phyloP scores from a whole-genome alignment of 2,797 vertebrate species.

The Brotula barbata region DNA sequence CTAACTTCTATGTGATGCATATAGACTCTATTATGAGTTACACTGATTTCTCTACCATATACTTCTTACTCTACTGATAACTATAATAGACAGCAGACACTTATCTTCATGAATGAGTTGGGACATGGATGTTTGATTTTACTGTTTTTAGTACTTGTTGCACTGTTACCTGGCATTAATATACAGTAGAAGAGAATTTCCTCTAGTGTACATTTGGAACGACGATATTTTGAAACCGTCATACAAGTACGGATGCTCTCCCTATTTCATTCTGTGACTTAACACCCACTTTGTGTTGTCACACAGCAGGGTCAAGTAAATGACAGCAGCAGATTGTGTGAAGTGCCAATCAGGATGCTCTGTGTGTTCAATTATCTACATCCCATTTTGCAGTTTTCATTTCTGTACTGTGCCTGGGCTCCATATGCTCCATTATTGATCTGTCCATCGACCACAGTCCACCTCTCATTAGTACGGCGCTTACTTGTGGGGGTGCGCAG shows the following conservation, averaged over 20 bases:
- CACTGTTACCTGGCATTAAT: conserved; percentile 43
- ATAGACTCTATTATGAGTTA: conserved; percentile 22
- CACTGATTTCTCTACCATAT: conserved; percentile 16
- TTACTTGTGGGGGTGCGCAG: conserved; percentile 23
- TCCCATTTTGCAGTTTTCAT: conserved; percentile 56
- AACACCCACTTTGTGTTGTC: conserved; percentile 9
- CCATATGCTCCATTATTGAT: conserved; percentile 64
- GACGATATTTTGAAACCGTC: background rate
- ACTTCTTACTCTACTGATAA: conserved; percentile 16
- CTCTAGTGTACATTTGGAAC: conserved; percentile 24
- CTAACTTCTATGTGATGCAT: conserved; percentile 3
- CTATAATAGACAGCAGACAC: background rate
- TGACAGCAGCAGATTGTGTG: conserved; percentile 25
- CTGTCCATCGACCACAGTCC: conserved; percentile 51
- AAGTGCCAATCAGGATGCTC: conserved; percentile 23
- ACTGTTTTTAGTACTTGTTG: conserved; percentile 49
- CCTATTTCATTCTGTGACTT: conserved; percentile 22
- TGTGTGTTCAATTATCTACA: conserved; percentile 44
- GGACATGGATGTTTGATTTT: conserved; percentile 51
- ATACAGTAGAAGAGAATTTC: conserved; percentile 29
- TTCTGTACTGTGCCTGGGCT: conserved; percentile 48
- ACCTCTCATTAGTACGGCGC: conserved; percentile 29
- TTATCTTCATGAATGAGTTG: conserved; percentile 1
- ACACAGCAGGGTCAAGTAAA: conserved; percentile 26
- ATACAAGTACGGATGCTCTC: background rate